phyloP scores from a whole-genome alignment of 2,888 invertebrate species.

The Platypus cylindrus region DNA sequence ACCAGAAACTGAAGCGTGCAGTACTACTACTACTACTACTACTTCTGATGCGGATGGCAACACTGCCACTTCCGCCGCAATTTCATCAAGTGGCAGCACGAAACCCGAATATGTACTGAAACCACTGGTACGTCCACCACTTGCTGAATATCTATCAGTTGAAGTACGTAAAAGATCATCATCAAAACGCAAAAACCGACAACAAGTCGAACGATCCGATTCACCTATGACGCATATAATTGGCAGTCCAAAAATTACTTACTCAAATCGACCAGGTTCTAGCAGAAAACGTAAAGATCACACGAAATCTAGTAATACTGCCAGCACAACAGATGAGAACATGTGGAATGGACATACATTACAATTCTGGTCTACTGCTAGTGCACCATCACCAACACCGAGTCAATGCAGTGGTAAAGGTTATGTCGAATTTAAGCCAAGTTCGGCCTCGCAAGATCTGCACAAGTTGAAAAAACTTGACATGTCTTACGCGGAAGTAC shows the following conservation, averaged over 20 bases:
- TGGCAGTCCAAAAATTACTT: slow-evolving; percentile 50
- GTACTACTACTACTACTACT: no score
- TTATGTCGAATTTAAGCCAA: slow-evolving; percentile 44
- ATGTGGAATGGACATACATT: slow-evolving; percentile 59
- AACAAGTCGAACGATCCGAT: slow-evolving; percentile 49
- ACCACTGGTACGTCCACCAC: slow-evolving; percentile 56
- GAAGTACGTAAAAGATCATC: slow-evolving; percentile 56
- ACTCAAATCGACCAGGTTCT: slow-evolving; percentile 39
- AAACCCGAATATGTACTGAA: slow-evolving; percentile 43
- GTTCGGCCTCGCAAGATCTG: slow-evolving; percentile 71
- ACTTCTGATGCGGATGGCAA: no score
- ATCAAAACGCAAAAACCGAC: slow-evolving; percentile 47
- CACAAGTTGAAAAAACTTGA: slow-evolving; percentile 70
- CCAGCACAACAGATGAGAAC: slow-evolving; percentile 8
- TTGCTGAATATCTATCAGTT: slow-evolving; percentile 62
- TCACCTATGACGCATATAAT: slow-evolving; percentile 49
- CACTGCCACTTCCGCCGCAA: neutral
- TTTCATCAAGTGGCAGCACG: no score
- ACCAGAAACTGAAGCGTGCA: slow-evolving; percentile 26
- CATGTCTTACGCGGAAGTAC: slow-evolving; percentile 73
- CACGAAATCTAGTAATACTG: neutral
- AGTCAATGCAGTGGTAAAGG: slow-evolving; percentile 38
- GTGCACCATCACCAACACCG: slow-evolving; percentile 45
- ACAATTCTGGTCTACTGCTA: slow-evolving; percentile 49
- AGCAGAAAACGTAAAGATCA: slow-evolving; percentile 37